These are phyloP conservation scores for Pluvianellus socialis DNA, from an alignment of 2,113 vertebrate genomes.

Conservation along the genomic window DNA sequence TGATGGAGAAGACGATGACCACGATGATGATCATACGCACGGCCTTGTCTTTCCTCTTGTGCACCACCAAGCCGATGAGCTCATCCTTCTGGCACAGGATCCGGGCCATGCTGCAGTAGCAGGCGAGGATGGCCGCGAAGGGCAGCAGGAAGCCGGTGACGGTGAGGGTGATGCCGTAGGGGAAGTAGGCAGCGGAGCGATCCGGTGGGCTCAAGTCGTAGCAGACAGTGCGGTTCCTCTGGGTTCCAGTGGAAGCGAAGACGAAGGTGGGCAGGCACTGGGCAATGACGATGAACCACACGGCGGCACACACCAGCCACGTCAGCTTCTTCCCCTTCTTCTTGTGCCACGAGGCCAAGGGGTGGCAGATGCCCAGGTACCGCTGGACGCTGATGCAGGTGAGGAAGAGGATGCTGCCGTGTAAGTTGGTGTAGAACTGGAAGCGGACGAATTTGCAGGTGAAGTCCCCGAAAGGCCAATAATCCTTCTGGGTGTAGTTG, in stretches of 20 bases:
- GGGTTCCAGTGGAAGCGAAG: slow-evolving; percentile 87
- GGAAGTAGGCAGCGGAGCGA: slow-evolving; percentile 81
- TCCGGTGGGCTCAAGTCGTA: slow-evolving; percentile 88
- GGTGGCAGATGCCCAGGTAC: slow-evolving; percentile 95
- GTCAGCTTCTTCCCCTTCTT: slow-evolving; percentile 82
- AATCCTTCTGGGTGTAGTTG: slow-evolving; percentile 91
- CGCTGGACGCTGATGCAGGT: slow-evolving; percentile 96
- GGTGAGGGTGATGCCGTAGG: slow-evolving; percentile 92
- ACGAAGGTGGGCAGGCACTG: slow-evolving; percentile 89
- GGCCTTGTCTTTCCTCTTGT: slow-evolving; percentile 84
- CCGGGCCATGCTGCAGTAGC: slow-evolving; percentile 88
- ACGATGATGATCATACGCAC: slow-evolving; percentile 90
- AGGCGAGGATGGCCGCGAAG: slow-evolving; percentile 84
- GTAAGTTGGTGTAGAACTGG: slow-evolving; percentile 96
- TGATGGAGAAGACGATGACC: slow-evolving; percentile 85
- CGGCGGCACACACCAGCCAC: slow-evolving; percentile 81
- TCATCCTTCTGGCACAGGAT: slow-evolving; percentile 83
- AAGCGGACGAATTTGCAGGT: slow-evolving; percentile 89
- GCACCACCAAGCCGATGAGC: slow-evolving; percentile 56
- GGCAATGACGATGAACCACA: slow-evolving; percentile 81
- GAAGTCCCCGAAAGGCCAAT: slow-evolving; percentile 95
- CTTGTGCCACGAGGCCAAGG: slow-evolving; percentile 86
- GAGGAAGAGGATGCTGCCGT: slow-evolving; percentile 95
- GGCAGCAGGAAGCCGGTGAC: slow-evolving; percentile 89
- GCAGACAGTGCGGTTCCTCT: slow-evolving; percentile 94